Conservation (phyloP, 2,797 vertebrate genomes). For the Poecilia velifera region DNA sequence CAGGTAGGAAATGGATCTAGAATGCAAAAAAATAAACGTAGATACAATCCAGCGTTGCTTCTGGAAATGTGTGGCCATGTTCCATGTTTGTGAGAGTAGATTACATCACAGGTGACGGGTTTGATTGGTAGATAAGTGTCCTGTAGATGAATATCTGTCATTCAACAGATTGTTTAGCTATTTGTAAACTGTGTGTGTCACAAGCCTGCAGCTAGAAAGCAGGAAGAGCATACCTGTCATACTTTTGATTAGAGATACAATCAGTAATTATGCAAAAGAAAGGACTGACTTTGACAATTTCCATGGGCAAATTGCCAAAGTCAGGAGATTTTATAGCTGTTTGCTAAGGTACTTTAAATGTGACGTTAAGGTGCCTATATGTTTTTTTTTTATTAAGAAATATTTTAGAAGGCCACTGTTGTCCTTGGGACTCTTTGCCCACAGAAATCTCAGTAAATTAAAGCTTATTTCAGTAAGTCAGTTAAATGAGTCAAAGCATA, state of each 20-base stretch:
- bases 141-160: not conserved
- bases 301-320: not conserved
- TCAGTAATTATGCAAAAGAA: not conserved
- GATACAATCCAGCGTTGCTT: not conserved
- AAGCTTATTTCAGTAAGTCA: not conserved
- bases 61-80: not conserved
- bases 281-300: not conserved
- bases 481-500: not conserved
- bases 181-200: not conserved
- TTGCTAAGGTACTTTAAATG: not conserved
- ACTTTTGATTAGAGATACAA: not conserved
- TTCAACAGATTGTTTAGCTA: not conserved
- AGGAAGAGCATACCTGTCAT: not conserved
- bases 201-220: not conserved
- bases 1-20: slow-evolving; percentile 57
- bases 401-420: not conserved
- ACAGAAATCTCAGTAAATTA: not conserved
- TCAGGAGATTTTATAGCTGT: not conserved
- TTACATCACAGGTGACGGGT: not conserved
- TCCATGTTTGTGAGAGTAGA: not conserved
- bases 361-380: not conserved
- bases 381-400: not conserved
- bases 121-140: slow-evolving; percentile 5
- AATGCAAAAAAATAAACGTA: not conserved
- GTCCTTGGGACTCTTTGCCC: slow-evolving; percentile 8